Conservation (phyloP, 2,888 invertebrate genomes). For the Linnaemya tessellans region DNA sequence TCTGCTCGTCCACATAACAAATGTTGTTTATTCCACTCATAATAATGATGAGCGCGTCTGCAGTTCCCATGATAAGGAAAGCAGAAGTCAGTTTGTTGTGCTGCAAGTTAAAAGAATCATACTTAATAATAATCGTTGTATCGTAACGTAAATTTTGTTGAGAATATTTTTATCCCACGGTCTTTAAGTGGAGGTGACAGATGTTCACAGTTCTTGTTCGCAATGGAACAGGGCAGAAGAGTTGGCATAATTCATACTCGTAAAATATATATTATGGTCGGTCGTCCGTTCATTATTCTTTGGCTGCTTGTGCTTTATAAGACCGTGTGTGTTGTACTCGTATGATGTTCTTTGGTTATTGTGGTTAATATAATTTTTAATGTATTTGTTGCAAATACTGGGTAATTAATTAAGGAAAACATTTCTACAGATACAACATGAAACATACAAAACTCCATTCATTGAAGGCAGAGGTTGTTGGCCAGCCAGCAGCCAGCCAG, state of each 20-base stretch:
- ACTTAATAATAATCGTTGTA: conserved; percentile 65
- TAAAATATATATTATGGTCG: conserved; percentile 49
- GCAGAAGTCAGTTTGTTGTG: conserved; percentile 39
- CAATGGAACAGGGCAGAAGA: conserved; percentile 52
- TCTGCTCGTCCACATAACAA: conserved; percentile 2
- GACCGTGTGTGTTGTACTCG: background rate
- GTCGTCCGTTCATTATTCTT: conserved; percentile 68
- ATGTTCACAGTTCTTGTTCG: conserved; percentile 79
- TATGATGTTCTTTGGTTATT: background rate
- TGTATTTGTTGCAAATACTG: conserved; percentile 61
- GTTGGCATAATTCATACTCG: conserved; percentile 29
- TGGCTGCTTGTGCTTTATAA: conserved; percentile 63
- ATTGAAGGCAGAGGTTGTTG: conserved; percentile 36
- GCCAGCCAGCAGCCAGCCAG: background rate
- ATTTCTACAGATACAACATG: background rate
- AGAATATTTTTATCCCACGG: conserved; percentile 81
- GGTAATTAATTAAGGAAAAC: conserved; percentile 61
- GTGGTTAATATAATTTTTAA: conserved; percentile 38
- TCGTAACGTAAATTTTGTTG: conserved; percentile 73
- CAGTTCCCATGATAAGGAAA: conserved; percentile 80
- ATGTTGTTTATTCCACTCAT: conserved; percentile 11
- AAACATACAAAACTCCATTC: conserved; percentile 14
- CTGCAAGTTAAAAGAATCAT: conserved; percentile 48
- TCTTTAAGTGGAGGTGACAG: conserved; percentile 78
- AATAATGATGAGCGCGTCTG: conserved; percentile 77